Evolutionary conservation across 2,113 vertebrate species (phyloP).

Genomic region (Eulemur macaco): DNA sequence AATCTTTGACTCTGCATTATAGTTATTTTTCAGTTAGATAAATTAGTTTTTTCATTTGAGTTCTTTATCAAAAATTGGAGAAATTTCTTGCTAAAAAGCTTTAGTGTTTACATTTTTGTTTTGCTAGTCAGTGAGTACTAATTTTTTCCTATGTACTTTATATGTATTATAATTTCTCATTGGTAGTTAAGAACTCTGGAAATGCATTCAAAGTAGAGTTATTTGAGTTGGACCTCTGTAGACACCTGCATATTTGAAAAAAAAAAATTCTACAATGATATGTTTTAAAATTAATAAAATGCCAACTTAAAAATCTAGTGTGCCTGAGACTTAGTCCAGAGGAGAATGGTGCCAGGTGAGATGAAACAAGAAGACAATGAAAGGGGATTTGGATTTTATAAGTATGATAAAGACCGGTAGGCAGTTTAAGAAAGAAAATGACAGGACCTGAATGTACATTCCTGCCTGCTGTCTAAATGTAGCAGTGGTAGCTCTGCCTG

Average conservation of each 20-base stretch:
- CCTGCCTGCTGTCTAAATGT: background rate
- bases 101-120: background rate
- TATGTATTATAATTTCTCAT: background rate
- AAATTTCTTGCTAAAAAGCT: background rate
- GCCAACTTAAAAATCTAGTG: background rate
- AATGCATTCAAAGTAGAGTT: background rate
- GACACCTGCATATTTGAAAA: background rate
- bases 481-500: background rate
- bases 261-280: background rate
- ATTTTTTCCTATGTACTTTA: background rate
- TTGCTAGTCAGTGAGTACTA: background rate
- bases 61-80: background rate
- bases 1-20: background rate
- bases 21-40: slow-evolving; percentile 1
- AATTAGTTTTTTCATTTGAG: background rate
- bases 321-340: background rate
- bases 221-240: background rate
- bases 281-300: background rate
- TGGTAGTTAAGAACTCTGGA: background rate
- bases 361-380: background rate
- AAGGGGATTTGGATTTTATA: background rate
- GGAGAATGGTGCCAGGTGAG: background rate
- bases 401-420: background rate
- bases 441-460: background rate
- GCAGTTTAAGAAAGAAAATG: background rate